Base-by-base conservation (phyloP, 2,113 vertebrate genomes). In the Chaenogobius annularis region DNA sequence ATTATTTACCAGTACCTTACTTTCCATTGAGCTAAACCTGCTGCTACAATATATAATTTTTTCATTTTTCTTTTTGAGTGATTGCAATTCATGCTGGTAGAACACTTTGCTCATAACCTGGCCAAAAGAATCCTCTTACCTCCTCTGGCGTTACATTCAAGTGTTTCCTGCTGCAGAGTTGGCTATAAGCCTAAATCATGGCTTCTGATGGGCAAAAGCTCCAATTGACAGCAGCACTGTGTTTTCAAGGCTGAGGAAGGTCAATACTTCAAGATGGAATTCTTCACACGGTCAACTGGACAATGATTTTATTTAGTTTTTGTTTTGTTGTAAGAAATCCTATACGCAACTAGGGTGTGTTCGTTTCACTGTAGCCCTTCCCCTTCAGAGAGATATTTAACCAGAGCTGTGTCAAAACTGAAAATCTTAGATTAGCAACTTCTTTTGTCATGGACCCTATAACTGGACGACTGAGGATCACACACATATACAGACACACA, bases 101-200 rank as follows among this genome's bases (percentile, higher is more conserved):
- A 20, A 14, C 14, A 47, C 78, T 74, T 74, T 68, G 47, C 58
- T 77, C 56, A 61, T 13, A 3, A n/a, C 8, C 7, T 37, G 74
- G 74, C 77, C 82, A 55, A 55, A 68, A 68, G 72, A 68, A 71
- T 54, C 48, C 26, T 80, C 75, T 78, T 20, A 31, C 58, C 35
- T 69, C 59, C 69, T 31, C 68, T 70, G 67, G 82, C 74, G 82
- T 78, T 76, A 75, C 72, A 72, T 78, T 69, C 77, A 80, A 10
- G 69, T 82, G 77, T 84, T 84, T 80, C 80, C 78, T 82, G 72
- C 85, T 67, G 80, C 73, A 67, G 67, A 64, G 72, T 3, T 54
- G 50, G 50, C 19, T 62, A 79, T 82, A 81, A 13, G 44, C 44
- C 44, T 12, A 46, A 63, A 76, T 81, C 75, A 73, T 79, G 66